Conservation (phyloP, 2,113 vertebrate genomes). For the Ptyas mucosa region DNA sequence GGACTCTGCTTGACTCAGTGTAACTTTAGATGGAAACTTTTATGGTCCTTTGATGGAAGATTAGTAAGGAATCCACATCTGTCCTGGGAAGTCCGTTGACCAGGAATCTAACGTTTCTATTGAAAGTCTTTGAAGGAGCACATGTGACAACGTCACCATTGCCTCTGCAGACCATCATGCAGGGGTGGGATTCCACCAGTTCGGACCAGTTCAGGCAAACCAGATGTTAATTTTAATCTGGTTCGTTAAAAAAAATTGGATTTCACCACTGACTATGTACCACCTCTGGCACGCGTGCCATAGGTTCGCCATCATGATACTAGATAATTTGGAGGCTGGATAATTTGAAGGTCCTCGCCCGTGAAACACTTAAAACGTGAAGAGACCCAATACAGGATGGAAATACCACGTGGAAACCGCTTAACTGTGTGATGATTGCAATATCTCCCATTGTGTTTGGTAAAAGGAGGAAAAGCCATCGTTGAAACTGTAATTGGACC, state of each 20-base stretch:
- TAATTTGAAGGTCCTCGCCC: not conserved
- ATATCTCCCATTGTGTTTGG: not conserved
- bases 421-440: not conserved
- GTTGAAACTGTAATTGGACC: not conserved
- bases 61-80: not conserved
- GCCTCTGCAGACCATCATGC: no score
- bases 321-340: not conserved
- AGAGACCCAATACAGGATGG: no score
- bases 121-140: no score
- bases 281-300: no score
- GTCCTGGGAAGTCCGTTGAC: not conserved
- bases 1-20: not conserved
- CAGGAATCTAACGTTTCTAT: no score
- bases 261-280: no score
- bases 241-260: no score
- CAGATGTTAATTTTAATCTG: no score
- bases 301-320: not conserved
- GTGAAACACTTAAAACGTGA: not conserved
- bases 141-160: no score
- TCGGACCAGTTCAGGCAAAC: no score
- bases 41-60: not conserved
- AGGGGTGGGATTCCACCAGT: no score
- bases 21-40: not conserved
- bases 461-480: not conserved
- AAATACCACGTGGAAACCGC: no score